Evolutionary conservation across 2,888 invertebrate genomes (phyloP).

Genomic region (Tachina fera): DNA sequence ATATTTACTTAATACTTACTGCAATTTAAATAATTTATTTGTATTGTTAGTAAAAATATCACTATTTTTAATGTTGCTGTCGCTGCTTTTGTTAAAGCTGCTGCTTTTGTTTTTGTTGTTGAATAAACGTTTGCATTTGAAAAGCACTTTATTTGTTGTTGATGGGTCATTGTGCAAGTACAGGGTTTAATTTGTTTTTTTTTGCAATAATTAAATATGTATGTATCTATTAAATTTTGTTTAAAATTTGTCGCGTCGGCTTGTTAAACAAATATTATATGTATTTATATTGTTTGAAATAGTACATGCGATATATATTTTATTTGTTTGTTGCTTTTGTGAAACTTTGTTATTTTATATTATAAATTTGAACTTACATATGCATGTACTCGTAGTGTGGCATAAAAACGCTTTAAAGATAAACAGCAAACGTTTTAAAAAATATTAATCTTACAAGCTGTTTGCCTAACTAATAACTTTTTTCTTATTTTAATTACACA

Average conservation of each 20-base stretch:
- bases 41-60: slow-evolving; percentile 63
- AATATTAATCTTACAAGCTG: background rate
- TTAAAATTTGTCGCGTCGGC: slow-evolving; percentile 35
- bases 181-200: slow-evolving; percentile 49
- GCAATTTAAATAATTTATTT: slow-evolving; percentile 63
- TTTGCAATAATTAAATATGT: slow-evolving; percentile 34
- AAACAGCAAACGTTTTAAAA: slow-evolving; percentile 20
- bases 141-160: slow-evolving; percentile 50
- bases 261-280: slow-evolving; percentile 12
- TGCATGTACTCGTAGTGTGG: background rate
- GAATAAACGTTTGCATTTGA: slow-evolving; percentile 49
- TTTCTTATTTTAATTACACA: slow-evolving; percentile 12
- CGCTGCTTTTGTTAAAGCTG: background rate
- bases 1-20: slow-evolving; percentile 61
- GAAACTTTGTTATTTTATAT: background rate
- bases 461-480: slow-evolving; percentile 8
- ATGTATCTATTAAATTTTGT: slow-evolving; percentile 17
- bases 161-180: slow-evolving; percentile 68
- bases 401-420: background rate
- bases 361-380: background rate
- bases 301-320: background rate
- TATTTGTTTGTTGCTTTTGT: background rate
- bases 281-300: slow-evolving; percentile 12
- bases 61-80: slow-evolving; percentile 40
- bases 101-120: slow-evolving; percentile 17